phyloP scores from a whole-genome alignment of 2,797 vertebrate genomes.

The Chromobotia macracanthus region DNA sequence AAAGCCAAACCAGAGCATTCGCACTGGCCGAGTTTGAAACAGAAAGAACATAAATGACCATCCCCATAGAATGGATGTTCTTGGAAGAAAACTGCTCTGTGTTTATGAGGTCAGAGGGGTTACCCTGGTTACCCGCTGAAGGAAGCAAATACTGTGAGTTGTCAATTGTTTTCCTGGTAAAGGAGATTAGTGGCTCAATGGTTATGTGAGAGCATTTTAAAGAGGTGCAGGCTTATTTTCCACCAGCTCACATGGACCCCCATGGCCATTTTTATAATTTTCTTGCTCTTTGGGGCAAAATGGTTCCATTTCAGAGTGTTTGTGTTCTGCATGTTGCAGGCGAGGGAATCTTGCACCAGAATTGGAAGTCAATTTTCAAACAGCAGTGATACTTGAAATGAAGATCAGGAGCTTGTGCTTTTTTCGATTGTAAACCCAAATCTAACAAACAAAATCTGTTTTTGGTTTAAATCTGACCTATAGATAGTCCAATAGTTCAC shows the following conservation, averaged over 20 bases:
- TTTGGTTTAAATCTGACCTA: not conserved
- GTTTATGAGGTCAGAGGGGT: constrained; percentile 82
- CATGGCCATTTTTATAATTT: constrained; percentile 38
- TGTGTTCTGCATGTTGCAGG: not conserved
- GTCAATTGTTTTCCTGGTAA: constrained; percentile 82
- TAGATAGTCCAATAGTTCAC: no score
- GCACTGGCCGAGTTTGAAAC: constrained; percentile 64
- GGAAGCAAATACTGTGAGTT: constrained; percentile 77
- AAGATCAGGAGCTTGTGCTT: not conserved
- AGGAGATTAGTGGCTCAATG: constrained; percentile 85
- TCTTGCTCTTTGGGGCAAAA: not conserved
- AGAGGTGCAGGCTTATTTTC: constrained; percentile 68
- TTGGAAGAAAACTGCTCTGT: constrained; percentile 76
- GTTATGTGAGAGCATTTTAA: constrained; percentile 80
- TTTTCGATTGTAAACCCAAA: not conserved
- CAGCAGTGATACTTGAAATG: not conserved
- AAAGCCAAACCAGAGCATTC: constrained; percentile 45
- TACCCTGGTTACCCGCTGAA: constrained; percentile 81
- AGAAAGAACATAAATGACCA: constrained; percentile 80
- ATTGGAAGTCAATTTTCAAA: not conserved
- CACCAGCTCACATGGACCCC: constrained; percentile 28
- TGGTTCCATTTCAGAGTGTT: constrained; percentile 25
- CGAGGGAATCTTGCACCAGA: not conserved
- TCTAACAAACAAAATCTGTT: not conserved
- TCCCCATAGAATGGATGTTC: constrained; percentile 78